These are phyloP conservation scores for Microcebus murinus DNA, from an alignment of 2,113 vertebrate species.

Conservation along the genomic window DNA sequence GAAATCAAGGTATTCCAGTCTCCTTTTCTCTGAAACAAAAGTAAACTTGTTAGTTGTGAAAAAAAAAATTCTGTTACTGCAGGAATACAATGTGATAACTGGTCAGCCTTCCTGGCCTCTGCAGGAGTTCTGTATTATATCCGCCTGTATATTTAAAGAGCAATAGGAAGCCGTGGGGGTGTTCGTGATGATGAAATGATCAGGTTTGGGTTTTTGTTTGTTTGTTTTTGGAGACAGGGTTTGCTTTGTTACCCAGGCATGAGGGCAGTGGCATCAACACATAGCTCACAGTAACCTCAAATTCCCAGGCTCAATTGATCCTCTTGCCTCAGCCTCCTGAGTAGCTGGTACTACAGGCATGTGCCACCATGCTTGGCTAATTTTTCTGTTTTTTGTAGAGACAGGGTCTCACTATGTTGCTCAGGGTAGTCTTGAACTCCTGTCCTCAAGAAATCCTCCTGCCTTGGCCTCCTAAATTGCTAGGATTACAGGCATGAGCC, in stretches of 20 bases:
- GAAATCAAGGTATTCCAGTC: neutral
- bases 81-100: neutral
- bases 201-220: neutral
- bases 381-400: neutral
- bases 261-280: neutral
- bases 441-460: too few relatives aligned
- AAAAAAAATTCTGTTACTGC: neutral
- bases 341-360: neutral
- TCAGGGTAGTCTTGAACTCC: too few relatives aligned
- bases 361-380: neutral
- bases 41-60: neutral
- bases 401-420: neutral
- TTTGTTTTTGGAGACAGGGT: neutral
- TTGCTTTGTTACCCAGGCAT: neutral
- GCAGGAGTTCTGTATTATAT: neutral
- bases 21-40: constrained; percentile 8
- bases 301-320: too few relatives aligned
- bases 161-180: neutral
- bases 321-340: neutral
- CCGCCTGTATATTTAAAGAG: neutral
- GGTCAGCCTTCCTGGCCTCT: neutral
- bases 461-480: too few relatives aligned
- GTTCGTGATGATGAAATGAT: neutral
- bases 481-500: too few relatives aligned
- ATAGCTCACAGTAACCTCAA: neutral